phyloP scores from a whole-genome alignment of 2,797 vertebrate genomes.

The Poeciliopsis turneri region DNA sequence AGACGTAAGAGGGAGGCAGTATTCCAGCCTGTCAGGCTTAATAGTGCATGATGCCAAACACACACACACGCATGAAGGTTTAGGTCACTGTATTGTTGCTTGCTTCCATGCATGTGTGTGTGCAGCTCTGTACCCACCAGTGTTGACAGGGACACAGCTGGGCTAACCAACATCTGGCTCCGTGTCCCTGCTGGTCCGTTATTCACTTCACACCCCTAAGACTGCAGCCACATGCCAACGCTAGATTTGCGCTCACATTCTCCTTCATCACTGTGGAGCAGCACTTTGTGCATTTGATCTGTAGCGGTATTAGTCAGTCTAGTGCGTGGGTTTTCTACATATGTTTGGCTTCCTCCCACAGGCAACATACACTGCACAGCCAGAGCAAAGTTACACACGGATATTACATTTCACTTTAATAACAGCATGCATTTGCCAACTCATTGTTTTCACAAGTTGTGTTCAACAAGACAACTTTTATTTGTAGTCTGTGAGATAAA shows the following conservation, averaged over 20 bases:
- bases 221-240: conserved; percentile 15
- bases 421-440: not conserved
- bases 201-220: conserved; percentile 33
- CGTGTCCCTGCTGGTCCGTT: conserved; percentile 30
- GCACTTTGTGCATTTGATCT: not conserved
- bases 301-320: not conserved
- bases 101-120: not conserved
- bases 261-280: not conserved
- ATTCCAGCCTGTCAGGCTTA: conserved; percentile 29
- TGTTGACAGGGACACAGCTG: conserved; percentile 39
- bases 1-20: conserved; percentile 23
- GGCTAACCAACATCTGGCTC: conserved; percentile 38
- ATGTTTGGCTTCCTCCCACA: not conserved
- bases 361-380: not conserved
- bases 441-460: not conserved
- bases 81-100: conserved; percentile 36
- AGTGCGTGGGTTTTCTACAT: not conserved
- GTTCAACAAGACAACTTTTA: not conserved
- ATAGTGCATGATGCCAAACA: not conserved
- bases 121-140: conserved; percentile 15
- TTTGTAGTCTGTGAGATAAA: not conserved
- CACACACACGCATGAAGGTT: not conserved
- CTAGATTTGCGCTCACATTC: not conserved
- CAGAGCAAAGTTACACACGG: not conserved
- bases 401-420: conserved; percentile 1